Conservation (phyloP, 2,113 vertebrate genomes). For the Gavialis gangeticus region DNA sequence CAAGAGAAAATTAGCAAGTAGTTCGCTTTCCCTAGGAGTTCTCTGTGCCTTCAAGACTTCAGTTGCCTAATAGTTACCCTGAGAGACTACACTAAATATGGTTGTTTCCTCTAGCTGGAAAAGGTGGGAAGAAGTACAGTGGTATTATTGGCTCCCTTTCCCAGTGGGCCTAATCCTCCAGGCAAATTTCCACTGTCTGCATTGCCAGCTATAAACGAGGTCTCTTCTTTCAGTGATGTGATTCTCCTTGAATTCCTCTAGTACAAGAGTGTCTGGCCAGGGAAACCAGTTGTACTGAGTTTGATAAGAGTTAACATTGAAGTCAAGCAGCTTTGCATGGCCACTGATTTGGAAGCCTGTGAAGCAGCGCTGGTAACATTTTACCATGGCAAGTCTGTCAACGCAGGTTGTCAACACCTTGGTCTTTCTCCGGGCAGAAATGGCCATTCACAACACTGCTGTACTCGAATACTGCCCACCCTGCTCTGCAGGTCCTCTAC, state of each 20-base stretch:
- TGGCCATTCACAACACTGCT: background rate
- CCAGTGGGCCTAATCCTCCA: background rate
- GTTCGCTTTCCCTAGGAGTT: background rate
- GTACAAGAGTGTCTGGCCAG: background rate
- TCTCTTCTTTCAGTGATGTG: background rate
- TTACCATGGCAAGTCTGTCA: background rate
- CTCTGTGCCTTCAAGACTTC: background rate
- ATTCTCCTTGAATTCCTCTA: background rate
- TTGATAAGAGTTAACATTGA: background rate
- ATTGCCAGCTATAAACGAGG: background rate
- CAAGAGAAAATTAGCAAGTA: accelerated
- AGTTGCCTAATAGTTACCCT: background rate
- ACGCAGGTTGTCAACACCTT: background rate
- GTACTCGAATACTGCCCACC: background rate
- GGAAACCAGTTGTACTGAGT: background rate
- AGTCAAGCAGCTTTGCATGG: background rate
- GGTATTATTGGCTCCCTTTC: accelerated
- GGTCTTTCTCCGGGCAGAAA: background rate
- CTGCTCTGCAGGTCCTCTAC: background rate
- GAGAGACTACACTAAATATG: background rate
- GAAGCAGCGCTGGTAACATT: background rate
- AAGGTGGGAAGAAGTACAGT: background rate
- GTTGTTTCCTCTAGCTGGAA: background rate
- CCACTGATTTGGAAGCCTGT: background rate
- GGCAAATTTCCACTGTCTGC: background rate